These are phyloP conservation scores for Bucco capensis DNA, from an alignment of 2,113 vertebrate genomes.

Conservation along the genomic window DNA sequence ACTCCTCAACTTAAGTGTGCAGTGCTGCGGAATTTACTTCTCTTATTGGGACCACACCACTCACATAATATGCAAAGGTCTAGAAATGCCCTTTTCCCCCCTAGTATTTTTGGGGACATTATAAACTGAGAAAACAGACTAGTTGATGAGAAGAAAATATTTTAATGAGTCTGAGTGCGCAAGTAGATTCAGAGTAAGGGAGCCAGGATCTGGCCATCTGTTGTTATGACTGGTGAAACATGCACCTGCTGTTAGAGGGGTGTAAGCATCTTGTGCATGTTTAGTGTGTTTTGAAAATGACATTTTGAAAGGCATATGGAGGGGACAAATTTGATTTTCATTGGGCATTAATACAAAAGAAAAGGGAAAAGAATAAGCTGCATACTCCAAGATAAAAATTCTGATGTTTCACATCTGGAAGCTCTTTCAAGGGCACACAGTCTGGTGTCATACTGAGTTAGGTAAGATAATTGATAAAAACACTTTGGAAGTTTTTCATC, in stretches of 20 bases:
- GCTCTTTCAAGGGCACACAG: neutral
- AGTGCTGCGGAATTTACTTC: neutral
- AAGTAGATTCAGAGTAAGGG: neutral
- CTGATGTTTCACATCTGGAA: neutral
- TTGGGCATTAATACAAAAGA: neutral
- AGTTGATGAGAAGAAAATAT: neutral
- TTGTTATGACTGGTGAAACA: neutral
- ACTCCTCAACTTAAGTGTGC: fast-evolving
- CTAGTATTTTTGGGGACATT: neutral
- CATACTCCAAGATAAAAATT: neutral
- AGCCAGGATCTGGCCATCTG: neutral
- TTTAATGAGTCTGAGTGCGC: neutral
- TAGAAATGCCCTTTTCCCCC: neutral
- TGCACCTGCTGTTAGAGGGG: neutral
- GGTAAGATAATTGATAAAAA: conserved; percentile 12
- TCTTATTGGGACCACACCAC: neutral
- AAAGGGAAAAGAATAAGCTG: neutral
- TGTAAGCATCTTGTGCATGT: neutral
- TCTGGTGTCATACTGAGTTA: neutral
- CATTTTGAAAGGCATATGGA: neutral
- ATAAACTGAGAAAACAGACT: neutral
- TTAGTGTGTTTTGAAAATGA: neutral
- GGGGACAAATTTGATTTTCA: neutral
- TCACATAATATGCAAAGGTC: neutral
- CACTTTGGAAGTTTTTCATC: neutral